A percentile compares a stretch with the other conserved stretches of the same genome.
phyloP scores from a whole-genome alignment of 1,140 invertebrate species.

The Hormaphis cornu region DNA sequence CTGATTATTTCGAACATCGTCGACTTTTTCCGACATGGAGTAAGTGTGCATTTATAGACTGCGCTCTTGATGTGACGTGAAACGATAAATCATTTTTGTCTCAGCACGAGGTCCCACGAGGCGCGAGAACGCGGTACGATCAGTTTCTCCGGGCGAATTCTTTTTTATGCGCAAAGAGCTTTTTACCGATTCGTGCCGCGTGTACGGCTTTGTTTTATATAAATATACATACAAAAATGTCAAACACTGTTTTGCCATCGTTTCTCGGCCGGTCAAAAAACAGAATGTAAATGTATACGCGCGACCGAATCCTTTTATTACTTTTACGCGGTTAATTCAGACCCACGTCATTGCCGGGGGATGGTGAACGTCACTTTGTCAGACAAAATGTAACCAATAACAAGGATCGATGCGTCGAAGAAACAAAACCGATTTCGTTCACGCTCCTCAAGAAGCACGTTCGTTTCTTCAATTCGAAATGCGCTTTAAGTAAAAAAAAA shows the following conservation, averaged over 20 bases:
- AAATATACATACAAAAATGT: neutral
- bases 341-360: neutral
- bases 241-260: neutral
- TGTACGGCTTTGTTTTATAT: neutral
- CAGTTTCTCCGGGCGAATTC: neutral
- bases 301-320: neutral
- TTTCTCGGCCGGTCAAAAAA: neutral
- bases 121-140: neutral
- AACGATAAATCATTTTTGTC: constrained; percentile 9
- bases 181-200: neutral
- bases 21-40: too few relatives aligned
- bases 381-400: too few relatives aligned
- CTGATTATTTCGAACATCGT: too few relatives aligned
- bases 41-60: too few relatives aligned
- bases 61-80: neutral
- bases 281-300: too few relatives aligned
- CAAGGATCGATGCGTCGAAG: too few relatives aligned
- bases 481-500: too few relatives aligned
- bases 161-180: neutral
- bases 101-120: neutral
- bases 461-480: too few relatives aligned
- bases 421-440: neutral
- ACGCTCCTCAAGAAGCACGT: too few relatives aligned
- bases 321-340: neutral
- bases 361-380: neutral